These are phyloP conservation scores for Neopipo cinnamomea DNA, from an alignment of 2,113 vertebrate genomes.

Conservation along the genomic window DNA sequence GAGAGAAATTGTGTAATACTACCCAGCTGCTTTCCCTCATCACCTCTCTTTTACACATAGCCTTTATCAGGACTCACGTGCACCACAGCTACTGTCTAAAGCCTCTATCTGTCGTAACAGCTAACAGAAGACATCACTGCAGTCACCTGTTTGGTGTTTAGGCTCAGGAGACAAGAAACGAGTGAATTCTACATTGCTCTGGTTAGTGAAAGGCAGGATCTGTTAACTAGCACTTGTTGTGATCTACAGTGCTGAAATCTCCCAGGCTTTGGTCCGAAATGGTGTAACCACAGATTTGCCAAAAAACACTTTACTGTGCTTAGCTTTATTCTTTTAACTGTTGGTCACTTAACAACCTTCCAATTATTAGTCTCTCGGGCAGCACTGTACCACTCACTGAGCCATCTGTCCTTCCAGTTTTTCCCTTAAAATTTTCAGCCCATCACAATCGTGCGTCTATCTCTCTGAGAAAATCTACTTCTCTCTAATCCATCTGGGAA, in stretches of 20 bases:
- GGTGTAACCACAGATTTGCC: neutral
- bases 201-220: neutral
- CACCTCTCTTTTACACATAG: neutral
- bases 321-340: neutral
- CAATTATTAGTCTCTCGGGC: neutral
- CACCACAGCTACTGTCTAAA: neutral
- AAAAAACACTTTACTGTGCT: neutral
- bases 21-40: neutral
- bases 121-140: neutral
- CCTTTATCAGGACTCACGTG: neutral
- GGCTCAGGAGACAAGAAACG: neutral
- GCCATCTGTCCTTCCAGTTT: neutral
- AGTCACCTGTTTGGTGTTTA: accelerated
- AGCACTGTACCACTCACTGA: neutral
- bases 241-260: neutral
- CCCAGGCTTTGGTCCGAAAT: neutral
- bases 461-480: neutral
- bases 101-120: neutral
- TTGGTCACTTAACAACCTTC: neutral
- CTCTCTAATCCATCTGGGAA: neutral
- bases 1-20: neutral
- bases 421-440: neutral
- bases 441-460: neutral
- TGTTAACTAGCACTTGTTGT: neutral
- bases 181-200: neutral